Conservation (phyloP, 2,888 invertebrate species). For the Cerceris rybyensis region DNA sequence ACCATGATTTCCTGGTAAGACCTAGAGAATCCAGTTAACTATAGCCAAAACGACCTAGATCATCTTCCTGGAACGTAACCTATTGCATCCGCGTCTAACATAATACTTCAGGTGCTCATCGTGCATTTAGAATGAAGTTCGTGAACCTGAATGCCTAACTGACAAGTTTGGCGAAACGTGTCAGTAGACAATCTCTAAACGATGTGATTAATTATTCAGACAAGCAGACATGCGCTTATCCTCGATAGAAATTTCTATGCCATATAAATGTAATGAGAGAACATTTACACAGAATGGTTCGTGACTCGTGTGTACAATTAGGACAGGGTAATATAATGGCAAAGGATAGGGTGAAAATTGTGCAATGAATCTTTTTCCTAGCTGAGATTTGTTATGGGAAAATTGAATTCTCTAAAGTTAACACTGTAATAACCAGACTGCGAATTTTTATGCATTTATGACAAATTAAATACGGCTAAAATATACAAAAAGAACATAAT, state of each 20-base stretch:
- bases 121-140: slow-evolving; percentile 50
- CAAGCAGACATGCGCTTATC: not conserved
- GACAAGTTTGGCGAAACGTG: slow-evolving; percentile 18
- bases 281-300: too few species aligned
- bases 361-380: not conserved
- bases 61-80: slow-evolving; percentile 70
- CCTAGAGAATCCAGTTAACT: slow-evolving; percentile 44
- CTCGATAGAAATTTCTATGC: not conserved
- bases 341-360: not conserved
- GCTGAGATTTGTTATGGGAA: too few species aligned
- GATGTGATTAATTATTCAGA: slow-evolving; percentile 1
- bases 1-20: slow-evolving; percentile 56
- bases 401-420: too few species aligned
- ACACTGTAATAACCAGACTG: too few species aligned
- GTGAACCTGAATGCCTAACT: slow-evolving; percentile 17
- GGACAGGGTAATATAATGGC: not conserved
- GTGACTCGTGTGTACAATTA: too few species aligned
- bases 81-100: slow-evolving; percentile 35
- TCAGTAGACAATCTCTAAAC: not conserved
- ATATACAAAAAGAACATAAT: too few species aligned
- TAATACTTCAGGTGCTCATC: slow-evolving; percentile 18
- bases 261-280: too few species aligned
- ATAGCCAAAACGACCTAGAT: slow-evolving; percentile 65
- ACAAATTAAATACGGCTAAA: too few species aligned
- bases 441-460: too few species aligned